Base-by-base conservation (phyloP, 1,140 invertebrate species). In the Vollenhovia emeryi region DNA sequence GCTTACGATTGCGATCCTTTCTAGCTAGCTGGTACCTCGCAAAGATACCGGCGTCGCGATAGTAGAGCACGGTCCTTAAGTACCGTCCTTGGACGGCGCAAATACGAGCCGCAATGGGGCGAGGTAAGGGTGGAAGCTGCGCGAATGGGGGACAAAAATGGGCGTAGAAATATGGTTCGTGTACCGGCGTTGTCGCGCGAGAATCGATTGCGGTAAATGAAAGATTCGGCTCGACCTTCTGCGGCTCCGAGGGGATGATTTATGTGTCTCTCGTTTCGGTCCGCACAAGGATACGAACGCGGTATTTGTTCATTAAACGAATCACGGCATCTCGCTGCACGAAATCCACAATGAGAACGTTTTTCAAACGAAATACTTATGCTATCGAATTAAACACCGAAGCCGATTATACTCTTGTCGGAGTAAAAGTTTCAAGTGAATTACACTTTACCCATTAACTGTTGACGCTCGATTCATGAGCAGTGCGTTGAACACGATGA, bases 101-200 rank as follows among this genome's bases (percentile, higher is more conserved):
- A 68, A 84, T 89, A 88, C 83, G 82, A 85, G 64, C 55, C 75
- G 43, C 86, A 76, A 80, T 88, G 85, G 79, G 60, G 86, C 74
- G 55, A 50, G 69, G 48, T 60, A 75, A 87, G 75, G 45, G 30
- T 21, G 43, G 64, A 9, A 78, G 27, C 43, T 62, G n/a, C 21
- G 33, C 18, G 57, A 36, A 40, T 50, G 43, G 59, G 30, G n/a
- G 30, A 78, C 27, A 78, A 78, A 78, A 78, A 78, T 78, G 59
- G 21, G 5, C 21, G 43, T 24, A 66, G 43, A 6, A 66, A 66
- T 52, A 66, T 66, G 55, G 55, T 45, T 24, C 40, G 13, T 50
- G 59, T 60, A 59, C 21, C 8, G 33, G 40, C 13, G 59, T 62
- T n/a, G 18, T 52, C 75, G 30, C 5, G 45, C 13, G 75, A 79